These are phyloP conservation scores for Hypothenemus hampei DNA, from an alignment of 1,140 invertebrate species.

Conservation along the genomic window DNA sequence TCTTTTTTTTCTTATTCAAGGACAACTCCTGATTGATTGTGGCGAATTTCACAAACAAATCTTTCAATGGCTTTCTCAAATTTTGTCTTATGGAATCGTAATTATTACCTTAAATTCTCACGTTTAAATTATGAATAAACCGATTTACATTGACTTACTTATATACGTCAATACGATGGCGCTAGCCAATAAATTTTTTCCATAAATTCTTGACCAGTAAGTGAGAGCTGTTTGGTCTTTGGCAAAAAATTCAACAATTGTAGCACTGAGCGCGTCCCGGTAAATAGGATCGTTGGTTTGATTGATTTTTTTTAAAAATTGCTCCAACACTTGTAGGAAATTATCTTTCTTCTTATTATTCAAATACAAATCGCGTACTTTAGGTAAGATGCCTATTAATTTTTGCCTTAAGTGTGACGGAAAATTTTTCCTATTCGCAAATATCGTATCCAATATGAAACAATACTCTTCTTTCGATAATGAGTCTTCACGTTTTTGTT, in stretches of 20 bases:
- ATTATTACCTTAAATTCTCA: slow-evolving; percentile 26
- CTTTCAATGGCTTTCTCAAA: slow-evolving; percentile 24
- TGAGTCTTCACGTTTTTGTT: slow-evolving; percentile 29
- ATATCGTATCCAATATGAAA: slow-evolving; percentile 35
- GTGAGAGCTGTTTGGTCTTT: slow-evolving; percentile 50
- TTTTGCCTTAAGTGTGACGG: slow-evolving; percentile 35
- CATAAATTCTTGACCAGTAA: slow-evolving; percentile 52
- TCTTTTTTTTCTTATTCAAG: slow-evolving; percentile 36
- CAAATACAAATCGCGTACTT: slow-evolving; percentile 40
- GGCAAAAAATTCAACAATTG: slow-evolving; percentile 47
- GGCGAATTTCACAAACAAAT: slow-evolving; percentile 31
- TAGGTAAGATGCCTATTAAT: slow-evolving; percentile 43
- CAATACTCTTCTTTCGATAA: slow-evolving; percentile 37
- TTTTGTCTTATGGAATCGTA: slow-evolving; percentile 19
- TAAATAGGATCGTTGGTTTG: slow-evolving; percentile 42
- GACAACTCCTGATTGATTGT: slow-evolving; percentile 35
- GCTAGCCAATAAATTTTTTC: slow-evolving; percentile 50
- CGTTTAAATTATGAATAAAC: too few species aligned
- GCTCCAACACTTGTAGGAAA: slow-evolving; percentile 46
- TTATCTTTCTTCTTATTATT: slow-evolving; percentile 34
- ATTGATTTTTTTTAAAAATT: slow-evolving; percentile 46
- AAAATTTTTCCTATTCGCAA: slow-evolving; percentile 38
- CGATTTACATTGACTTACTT: too few species aligned
- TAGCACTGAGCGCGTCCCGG: slow-evolving; percentile 47
- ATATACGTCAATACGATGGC: slow-evolving; percentile 48